Evolutionary conservation across 2,797 vertebrate genomes (phyloP), one percentile per base, ranked within the genome.

Genomic region (Acrocephalus scirpaceus): DNA sequence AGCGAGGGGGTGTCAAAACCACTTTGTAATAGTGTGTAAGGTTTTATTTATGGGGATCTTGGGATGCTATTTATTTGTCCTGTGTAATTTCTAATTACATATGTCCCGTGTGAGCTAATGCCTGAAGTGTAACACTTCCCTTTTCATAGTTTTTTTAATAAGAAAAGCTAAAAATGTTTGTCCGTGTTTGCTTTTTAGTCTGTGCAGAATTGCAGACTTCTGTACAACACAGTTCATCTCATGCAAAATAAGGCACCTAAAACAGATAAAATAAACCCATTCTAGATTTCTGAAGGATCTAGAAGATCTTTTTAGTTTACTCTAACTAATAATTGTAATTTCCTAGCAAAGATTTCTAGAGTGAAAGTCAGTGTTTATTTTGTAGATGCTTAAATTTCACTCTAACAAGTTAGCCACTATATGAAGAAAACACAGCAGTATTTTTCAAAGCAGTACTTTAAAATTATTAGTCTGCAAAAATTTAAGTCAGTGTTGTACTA

Each of bases 1-100:
- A 4, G 1, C 0, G 0, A 2, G 3, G 18, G 19, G 8, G 13
- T 38, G 13, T 66, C 29, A 87, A 74, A 89, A 47, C 18, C 2
- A 1, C 18, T 72, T 57, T 44, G 10, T 78, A 84, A 58, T 50
- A 36, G 30, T 25, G 12, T 44, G 26, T 61, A 16, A 34, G 50
- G 10, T 65, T 60, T 56, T 53, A 32, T 78, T 64, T 78, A 22
- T 58, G 30, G 27, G 25, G 51, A 51, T 18, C 9, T n/a, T 76
- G 65, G n/a, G 22, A 16, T 75, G 45, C 45, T 94, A 0, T 82
- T 79, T 19, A n/a, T 58, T 14, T 71, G 14, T 76, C 13, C 14
- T 57, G 15, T 71, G 65, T 38, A 23, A 47, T 72, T 53, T 60
- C 45, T 72, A 23, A 40, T 66, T 66, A 27, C 5, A 2, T 17